Conservation (phyloP, 2,797 vertebrate genomes). For the Channallabes apus region DNA sequence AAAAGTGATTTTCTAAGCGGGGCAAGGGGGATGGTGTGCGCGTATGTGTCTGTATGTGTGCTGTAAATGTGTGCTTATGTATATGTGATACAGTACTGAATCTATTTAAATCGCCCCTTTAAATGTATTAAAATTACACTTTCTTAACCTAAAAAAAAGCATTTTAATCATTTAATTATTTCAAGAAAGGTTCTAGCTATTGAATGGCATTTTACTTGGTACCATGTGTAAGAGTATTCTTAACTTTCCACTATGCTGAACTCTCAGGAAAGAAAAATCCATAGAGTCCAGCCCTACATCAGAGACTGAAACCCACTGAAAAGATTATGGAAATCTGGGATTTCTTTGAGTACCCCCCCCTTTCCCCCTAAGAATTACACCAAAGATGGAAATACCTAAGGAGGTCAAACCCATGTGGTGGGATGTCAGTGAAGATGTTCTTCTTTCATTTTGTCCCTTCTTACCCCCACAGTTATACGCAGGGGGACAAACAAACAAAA, state of each 20-base stretch:
- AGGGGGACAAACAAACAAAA: no score
- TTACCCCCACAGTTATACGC: no score
- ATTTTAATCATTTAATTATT: neutral
- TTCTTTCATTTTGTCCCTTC: no score
- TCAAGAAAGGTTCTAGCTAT: neutral
- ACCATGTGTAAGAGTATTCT: neutral
- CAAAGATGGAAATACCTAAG: no score
- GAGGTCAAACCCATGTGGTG: no score
- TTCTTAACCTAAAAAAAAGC: neutral
- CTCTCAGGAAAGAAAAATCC: neutral
- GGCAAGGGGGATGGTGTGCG: neutral
- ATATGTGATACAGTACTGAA: neutral
- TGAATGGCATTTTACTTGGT: neutral
- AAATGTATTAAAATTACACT: constrained; percentile 10
- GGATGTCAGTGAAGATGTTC: no score
- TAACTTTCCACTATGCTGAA: constrained; percentile 17
- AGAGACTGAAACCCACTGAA: no score
- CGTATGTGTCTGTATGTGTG: constrained; percentile 3
- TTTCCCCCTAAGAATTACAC: neutral
- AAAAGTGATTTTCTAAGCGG: constrained; percentile 34
- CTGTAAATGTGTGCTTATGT: neutral
- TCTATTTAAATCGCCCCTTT: neutral
- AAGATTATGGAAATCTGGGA: no score
- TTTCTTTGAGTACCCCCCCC: no score
- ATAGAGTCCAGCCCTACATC: neutral